Base-by-base conservation (phyloP, 2,113 vertebrate species). In the Xyrauchen texanus region DNA sequence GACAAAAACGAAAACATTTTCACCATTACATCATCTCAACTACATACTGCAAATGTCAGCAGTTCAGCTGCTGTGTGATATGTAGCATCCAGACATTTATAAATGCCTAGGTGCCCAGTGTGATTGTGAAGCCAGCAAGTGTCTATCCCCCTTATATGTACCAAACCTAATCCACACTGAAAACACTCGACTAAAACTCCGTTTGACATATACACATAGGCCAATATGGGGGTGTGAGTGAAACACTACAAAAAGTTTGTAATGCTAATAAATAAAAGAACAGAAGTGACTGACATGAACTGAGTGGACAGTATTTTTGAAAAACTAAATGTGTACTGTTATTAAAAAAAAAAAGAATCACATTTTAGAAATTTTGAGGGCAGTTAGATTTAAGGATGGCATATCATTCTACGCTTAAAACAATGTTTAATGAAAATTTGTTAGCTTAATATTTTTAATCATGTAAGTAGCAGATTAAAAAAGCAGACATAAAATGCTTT, bases 131-230 rank as follows among this genome's bases (percentile, higher is more conserved):
- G 60, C 67, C 7, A 16, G 34, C 60, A 60, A 71, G 47, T 53
- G 67, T n/a, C 51, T 15, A 52, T 51, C 63, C 13, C 44, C 63
- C 57, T 64, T 63, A 69, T 57, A 13, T 13, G n/a, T 76, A 51
- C 10, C 10, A 7, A 6, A 12, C 55, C 68, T 76, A 81, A 81
- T 57, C 72, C 55, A 47, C 46, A 55, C 4, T 47, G 72, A 44
- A 58, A 76, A 57, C 49, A 16, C 42, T 68, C 57, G 63, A 46
- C 15, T 64, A 64, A 80, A 75, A 80, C 65, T 11, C 79, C 52
- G 8, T 16, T 21, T 76, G 66, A 77, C 75, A 53, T 51, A 10
- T 46, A 65, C 67, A 13, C 34, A 13, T 7, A 7, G 15, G 55
- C 13, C 55, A 58, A 58, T 58, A 15, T 13, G 15, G 55, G 13